These are phyloP conservation scores for Monochamus alternatus DNA, from an alignment of 2,888 invertebrate species.

Conservation along the genomic window DNA sequence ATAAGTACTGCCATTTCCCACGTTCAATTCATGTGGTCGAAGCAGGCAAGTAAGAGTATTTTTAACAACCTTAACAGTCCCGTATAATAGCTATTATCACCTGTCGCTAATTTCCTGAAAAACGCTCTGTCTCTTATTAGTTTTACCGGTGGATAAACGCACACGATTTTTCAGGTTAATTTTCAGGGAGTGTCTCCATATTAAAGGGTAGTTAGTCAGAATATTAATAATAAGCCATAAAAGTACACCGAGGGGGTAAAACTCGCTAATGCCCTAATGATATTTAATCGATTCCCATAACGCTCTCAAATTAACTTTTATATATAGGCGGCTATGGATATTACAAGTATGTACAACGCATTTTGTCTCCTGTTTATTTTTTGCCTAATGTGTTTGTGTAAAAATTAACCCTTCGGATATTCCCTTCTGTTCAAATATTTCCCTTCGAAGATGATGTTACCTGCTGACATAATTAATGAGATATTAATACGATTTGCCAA, in stretches of 20 bases:
- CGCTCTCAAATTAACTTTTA: constrained; percentile 34
- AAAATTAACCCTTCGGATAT: constrained; percentile 45
- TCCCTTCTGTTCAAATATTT: constrained; percentile 45
- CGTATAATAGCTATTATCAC: constrained; percentile 5
- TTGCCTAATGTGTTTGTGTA: constrained; percentile 52
- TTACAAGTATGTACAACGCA: constrained; percentile 17
- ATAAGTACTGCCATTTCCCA: no score
- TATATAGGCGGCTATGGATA: constrained; percentile 27
- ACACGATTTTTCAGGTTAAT: constrained; percentile 37
- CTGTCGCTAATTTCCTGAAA: constrained; percentile 31
- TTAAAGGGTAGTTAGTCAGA: constrained; percentile 37
- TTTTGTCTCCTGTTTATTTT: constrained; percentile 51
- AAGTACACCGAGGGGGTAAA: constrained; percentile 30
- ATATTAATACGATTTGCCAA: no score
- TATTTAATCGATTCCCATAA: constrained; percentile 34
- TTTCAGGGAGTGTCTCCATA: constrained; percentile 36
- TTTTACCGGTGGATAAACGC: constrained; percentile 15
- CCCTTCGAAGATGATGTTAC: neutral
- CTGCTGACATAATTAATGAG: neutral
- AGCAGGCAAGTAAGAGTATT: neutral
- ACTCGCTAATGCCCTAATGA: constrained; percentile 38
- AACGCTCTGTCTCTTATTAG: constrained; percentile 25
- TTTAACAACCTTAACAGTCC: neutral
- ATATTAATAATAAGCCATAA: constrained; percentile 36
- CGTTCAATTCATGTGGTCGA: no score